phyloP scores from a whole-genome alignment of 1,140 invertebrate species.

The Trypoxylus dichotomus region DNA sequence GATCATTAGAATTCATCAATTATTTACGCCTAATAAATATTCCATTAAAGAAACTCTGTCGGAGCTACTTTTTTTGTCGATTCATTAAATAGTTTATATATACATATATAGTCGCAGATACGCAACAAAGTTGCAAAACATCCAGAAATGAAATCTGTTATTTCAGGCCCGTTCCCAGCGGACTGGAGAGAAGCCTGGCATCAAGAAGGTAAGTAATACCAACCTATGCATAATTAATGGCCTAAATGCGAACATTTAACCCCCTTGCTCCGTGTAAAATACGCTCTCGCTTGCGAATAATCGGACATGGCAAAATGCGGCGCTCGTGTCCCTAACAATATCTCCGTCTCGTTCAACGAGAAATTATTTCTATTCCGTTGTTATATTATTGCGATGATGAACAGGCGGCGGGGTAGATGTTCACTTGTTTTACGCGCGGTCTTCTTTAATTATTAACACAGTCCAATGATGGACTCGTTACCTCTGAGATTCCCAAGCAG shows the following conservation, averaged over 20 bases:
- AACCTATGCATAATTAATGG: conserved; percentile 47
- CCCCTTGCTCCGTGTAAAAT: conserved; percentile 31
- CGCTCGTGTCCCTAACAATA: not conserved
- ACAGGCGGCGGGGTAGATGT: not conserved
- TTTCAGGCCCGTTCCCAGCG: conserved; percentile 49
- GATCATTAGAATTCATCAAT: not conserved
- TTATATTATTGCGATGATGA: conserved; percentile 35
- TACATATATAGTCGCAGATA: not conserved
- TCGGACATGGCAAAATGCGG: not conserved
- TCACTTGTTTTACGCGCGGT: not conserved
- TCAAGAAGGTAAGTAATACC: conserved; percentile 53
- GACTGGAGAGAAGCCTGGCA: conserved; percentile 53
- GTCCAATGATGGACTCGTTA: conserved; percentile 45
- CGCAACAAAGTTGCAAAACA: conserved; percentile 19
- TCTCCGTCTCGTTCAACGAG: not conserved
- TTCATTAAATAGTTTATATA: conserved; percentile 22
- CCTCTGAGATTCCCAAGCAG: conserved; percentile 34
- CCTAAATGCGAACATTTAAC: conserved; percentile 50
- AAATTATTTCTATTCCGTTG: not conserved
- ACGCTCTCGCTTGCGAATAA: not conserved
- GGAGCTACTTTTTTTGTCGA: not conserved
- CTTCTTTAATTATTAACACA: conserved; percentile 42
- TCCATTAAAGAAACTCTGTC: not conserved
- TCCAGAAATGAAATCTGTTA: conserved; percentile 26
- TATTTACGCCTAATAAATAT: not conserved